phyloP scores from a whole-genome alignment of 2,888 invertebrate species.

The Macrophya annulata region DNA sequence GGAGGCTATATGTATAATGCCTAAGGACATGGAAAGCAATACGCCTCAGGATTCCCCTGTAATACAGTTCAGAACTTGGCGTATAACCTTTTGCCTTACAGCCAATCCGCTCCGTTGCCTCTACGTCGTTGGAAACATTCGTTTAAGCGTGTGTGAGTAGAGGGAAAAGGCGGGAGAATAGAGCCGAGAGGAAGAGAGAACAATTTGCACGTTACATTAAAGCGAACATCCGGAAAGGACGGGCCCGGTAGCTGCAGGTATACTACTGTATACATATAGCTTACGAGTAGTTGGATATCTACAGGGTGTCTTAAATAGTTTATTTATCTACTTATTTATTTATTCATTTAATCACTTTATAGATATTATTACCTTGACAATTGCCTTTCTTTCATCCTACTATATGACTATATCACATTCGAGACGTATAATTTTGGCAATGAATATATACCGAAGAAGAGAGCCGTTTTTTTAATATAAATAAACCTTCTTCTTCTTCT shows the following conservation, averaged over 20 bases:
- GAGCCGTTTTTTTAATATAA: too few relatives aligned
- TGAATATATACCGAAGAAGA: too few relatives aligned
- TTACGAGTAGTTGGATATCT: background rate
- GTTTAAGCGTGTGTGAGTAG: conserved; percentile 50
- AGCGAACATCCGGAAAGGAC: conserved; percentile 57
- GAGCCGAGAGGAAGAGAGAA: conserved; percentile 51
- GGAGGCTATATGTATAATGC: background rate
- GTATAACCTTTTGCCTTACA: conserved; percentile 19
- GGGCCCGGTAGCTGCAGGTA: conserved; percentile 56
- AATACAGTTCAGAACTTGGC: conserved; percentile 37
- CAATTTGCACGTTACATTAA: conserved; percentile 58
- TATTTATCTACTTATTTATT: background rate
- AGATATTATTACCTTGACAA: too few relatives aligned
- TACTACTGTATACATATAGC: conserved; percentile 17
- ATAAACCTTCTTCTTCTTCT: too few relatives aligned
- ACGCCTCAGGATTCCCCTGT: background rate
- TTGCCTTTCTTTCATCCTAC: too few relatives aligned
- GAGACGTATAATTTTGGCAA: too few relatives aligned
- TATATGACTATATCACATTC: too few relatives aligned
- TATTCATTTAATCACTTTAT: background rate
- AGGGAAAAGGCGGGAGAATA: conserved; percentile 55
- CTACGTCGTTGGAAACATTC: conserved; percentile 24
- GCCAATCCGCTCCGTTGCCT: conserved; percentile 44
- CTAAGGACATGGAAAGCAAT: background rate
- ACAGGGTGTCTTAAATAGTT: background rate